Conservation (phyloP, 2,113 vertebrate genomes). For the Stomatorhinus ivindoensis region DNA sequence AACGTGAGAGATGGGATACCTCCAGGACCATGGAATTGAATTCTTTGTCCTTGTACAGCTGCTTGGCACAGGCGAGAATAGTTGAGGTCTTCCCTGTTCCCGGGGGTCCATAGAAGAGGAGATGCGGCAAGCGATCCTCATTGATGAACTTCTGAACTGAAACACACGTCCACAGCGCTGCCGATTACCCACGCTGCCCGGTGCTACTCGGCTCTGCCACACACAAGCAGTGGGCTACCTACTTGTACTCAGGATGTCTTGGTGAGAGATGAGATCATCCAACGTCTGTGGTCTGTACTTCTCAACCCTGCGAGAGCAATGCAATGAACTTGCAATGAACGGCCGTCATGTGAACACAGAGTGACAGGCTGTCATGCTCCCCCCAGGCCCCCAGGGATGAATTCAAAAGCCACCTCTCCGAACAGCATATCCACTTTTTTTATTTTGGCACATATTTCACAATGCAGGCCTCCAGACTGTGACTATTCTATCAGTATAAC, state of each 20-base stretch:
- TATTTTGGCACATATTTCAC: neutral
- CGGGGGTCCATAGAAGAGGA: conserved; percentile 91
- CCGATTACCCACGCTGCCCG: neutral
- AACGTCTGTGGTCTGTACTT: conserved; percentile 88
- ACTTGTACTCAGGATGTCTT: conserved; percentile 87
- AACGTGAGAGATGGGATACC: conserved; percentile 47
- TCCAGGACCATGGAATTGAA: conserved; percentile 94
- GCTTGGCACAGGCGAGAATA: conserved; percentile 83
- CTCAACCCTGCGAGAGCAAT: conserved; percentile 72
- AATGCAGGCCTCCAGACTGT: neutral
- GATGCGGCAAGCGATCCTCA: conserved; percentile 84
- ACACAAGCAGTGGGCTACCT: conserved; percentile 33
- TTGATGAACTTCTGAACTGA: conserved; percentile 88
- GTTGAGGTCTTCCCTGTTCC: conserved; percentile 96
- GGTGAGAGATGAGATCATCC: conserved; percentile 86
- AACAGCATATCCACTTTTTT: neutral
- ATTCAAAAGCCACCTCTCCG: neutral
- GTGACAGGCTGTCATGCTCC: neutral
- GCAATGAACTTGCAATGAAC: neutral
- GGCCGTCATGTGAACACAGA: neutral
- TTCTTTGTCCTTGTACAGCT: conserved; percentile 84
- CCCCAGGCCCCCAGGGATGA: neutral
- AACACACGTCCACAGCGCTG: neutral
- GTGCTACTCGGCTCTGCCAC: neutral
- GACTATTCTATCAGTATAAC: neutral